Evolutionary conservation across 2,113 vertebrate genomes (phyloP).

Genomic region (Coptodon rendalli): DNA sequence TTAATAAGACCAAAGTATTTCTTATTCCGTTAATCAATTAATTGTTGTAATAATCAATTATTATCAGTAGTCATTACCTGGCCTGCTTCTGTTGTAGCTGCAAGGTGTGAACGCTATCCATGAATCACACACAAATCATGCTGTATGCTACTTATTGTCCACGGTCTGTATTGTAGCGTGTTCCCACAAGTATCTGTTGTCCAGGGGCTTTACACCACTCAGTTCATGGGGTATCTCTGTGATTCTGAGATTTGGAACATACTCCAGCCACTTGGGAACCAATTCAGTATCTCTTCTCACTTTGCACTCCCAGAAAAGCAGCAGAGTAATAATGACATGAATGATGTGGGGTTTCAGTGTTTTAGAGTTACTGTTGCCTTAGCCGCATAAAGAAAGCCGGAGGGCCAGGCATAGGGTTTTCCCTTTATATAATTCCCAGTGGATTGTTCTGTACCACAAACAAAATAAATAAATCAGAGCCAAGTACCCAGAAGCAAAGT

Average conservation of each 20-base stretch:
- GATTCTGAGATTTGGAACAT: constrained; percentile 4
- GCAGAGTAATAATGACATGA: constrained; percentile 18
- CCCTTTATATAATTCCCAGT: constrained; percentile 29
- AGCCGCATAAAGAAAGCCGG: not conserved
- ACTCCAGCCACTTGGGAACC: not conserved
- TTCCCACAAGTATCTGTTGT: not conserved
- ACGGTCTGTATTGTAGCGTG: not conserved
- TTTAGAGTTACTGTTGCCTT: constrained; percentile 6
- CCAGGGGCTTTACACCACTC: constrained; percentile 1
- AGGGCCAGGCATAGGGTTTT: constrained; percentile 27
- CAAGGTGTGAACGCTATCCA: not conserved
- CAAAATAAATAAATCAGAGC: constrained; percentile 55
- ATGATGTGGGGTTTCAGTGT: constrained; percentile 18
- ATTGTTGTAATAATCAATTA: not conserved
- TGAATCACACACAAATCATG: not conserved
- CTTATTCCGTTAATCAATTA: not conserved
- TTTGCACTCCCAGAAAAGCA: not conserved
- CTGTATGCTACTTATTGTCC: not conserved
- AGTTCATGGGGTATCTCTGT: not conserved
- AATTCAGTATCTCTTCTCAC: not conserved
- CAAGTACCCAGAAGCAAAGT: constrained; percentile 31
- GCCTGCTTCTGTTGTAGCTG: not conserved
- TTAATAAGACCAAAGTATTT: not conserved
- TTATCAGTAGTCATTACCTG: not conserved
- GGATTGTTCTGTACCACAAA: constrained; percentile 37